Evolutionary conservation across 2,113 vertebrate genomes (phyloP), one percentile per base, ranked within the genome.

Genomic region (Pterocles burchelli): DNA sequence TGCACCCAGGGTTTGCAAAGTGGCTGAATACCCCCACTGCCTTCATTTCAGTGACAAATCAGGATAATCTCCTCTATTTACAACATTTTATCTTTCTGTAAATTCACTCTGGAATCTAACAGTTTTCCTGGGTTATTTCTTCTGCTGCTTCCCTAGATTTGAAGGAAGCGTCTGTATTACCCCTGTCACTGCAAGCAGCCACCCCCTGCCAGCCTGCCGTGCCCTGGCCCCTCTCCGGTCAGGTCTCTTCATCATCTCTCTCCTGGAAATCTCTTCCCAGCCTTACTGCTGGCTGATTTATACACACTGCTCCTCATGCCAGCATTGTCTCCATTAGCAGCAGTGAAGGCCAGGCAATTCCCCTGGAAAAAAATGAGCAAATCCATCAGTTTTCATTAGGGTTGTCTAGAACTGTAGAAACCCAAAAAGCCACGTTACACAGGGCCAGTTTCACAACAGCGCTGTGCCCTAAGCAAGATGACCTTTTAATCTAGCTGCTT

Each of bases 201-300:
- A 13, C 13, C 15, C 49, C 9, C 29, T 22, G 59, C 71, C 71
- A 31, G 38, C 43, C 46, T 45, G 29, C 66, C 0, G 0, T 63
- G 76, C 43, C n/a, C 48, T 0, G 0, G 46, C 10, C 46, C 58
- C 13, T 59, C 17, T 61, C 46, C 0, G 0, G 9, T 13, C 66
- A 43, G 28, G 43, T 62, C 26, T 67, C 33, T 72, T 49, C 10
- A 33, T 28, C 36, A 6, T n/a, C 66, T 61, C 26, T 54, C 43
- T 67, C 54, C 41, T 67, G 63, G 48, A 87, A 86, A 71, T 72
- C 51, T 74, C 68, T 58, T 55, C 48, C 14, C 57, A 86, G 43
- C 55, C 48, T 77, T 62, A 15, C 28, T 63, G 21, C 28, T 70
- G 79, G 17, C 66, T 59, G 33, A 1, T 71, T 80, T 52, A 33